Base-by-base conservation (phyloP, 37 sponge, comb jelly and placozoan genomes). In the Mnemiopsis leidyi region DNA sequence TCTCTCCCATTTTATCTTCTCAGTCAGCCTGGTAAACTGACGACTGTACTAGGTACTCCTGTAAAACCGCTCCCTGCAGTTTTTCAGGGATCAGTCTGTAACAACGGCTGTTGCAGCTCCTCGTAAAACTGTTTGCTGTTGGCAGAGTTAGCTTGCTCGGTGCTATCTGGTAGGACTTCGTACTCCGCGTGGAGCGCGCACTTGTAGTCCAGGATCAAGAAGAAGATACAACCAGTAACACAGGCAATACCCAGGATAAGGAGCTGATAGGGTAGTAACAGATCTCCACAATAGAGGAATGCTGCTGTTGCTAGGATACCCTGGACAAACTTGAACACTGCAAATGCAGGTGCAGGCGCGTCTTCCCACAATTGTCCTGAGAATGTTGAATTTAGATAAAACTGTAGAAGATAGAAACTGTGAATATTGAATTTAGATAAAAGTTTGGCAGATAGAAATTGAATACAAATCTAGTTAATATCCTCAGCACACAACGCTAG, bases 281-380 rank as follows among this genome's bases (percentile, higher is more conserved):
- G 79, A 9, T 34, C 79, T 20, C 79, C 79, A 36, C 79, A 77
- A 32, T 77, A 77, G 0, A 77, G 79, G 79, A 77, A 77, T 32
- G 79, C 79, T 34, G 36, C 34, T 20, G 36, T 77, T 2, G 79
- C 79, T 31, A 77, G 79, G 7, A 77, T 31, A 1, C 79, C 79
- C 79, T 77, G 79, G 9, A 77, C 79, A 20, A 77, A 77, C 79
- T 77, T 77, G 3, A 34, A 77, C 79, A 77, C 79, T 13, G 79
- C 79, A 32, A 77, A 77, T 32, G 79, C 79, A 7, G 79, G 79
- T 13, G 79, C 79, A 21, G 79, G 79, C 1, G 26, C 33, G 0
- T 9, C 20, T 32, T 77, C 79, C 32, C 21, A 77, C 3, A 77
- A 9, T 16, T 28, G 61, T 48, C 61, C 61, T 48, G 61, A 48